These are phyloP conservation scores for Sialis lutaria DNA, from an alignment of 2,888 invertebrate species.

Conservation along the genomic window DNA sequence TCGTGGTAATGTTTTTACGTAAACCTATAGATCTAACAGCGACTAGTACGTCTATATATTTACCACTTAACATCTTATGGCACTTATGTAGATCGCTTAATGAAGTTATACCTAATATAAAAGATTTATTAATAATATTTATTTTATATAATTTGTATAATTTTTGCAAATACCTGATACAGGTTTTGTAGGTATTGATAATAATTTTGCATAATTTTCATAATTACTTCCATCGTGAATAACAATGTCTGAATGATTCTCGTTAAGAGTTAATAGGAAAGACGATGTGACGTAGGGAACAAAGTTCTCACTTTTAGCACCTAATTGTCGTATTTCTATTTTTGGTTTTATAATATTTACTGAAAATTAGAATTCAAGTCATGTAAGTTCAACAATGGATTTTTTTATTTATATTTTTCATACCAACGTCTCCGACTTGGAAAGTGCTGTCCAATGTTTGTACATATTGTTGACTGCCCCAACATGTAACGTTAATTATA, in stretches of 20 bases:
- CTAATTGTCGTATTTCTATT: slow-evolving; percentile 32
- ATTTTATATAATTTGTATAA: background rate
- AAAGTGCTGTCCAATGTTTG: slow-evolving; percentile 41
- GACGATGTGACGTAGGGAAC: slow-evolving; percentile 49
- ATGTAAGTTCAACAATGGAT: background rate
- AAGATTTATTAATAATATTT: background rate
- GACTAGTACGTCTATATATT: slow-evolving; percentile 47
- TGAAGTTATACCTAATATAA: slow-evolving; percentile 11
- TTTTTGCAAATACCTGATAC: slow-evolving; percentile 27
- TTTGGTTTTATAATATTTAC: slow-evolving; percentile 54
- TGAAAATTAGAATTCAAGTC: slow-evolving; percentile 17
- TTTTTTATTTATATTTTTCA: slow-evolving; percentile 11
- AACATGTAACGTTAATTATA: slow-evolving; percentile 57
- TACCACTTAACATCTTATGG: slow-evolving; percentile 22
- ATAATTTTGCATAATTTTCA: slow-evolving; percentile 30
- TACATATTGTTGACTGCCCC: slow-evolving; percentile 50
- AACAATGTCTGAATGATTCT: slow-evolving; percentile 42
- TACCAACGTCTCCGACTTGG: slow-evolving; percentile 54
- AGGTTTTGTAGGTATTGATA: slow-evolving; percentile 48
- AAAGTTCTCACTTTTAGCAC: slow-evolving; percentile 38
- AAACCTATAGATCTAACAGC: slow-evolving; percentile 45
- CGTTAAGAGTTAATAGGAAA: slow-evolving; percentile 44
- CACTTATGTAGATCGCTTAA: slow-evolving; percentile 35
- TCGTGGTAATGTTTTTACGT: slow-evolving; percentile 41
- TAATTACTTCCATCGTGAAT: slow-evolving; percentile 35